Conservation (phyloP, 2,113 vertebrate species). For the Nothoprocta perdicaria region DNA sequence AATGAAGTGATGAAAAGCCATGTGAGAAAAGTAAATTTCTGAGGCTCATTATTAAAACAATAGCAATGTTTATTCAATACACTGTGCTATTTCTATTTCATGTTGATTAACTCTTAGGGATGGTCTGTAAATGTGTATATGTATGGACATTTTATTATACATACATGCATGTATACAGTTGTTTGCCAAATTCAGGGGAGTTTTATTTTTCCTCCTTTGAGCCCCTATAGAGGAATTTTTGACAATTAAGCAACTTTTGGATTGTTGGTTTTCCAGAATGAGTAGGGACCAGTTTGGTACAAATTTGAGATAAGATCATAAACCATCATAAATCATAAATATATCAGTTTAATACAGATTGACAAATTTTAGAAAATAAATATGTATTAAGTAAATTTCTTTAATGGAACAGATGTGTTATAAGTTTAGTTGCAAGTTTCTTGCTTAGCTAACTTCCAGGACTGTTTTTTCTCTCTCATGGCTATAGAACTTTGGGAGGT, state of each 20-base stretch:
- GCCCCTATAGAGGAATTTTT: background rate
- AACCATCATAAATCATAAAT: background rate
- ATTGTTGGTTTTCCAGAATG: background rate
- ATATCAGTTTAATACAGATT: background rate
- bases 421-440: background rate
- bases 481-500: background rate
- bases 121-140: background rate
- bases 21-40: background rate
- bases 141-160: background rate
- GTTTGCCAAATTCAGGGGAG: background rate
- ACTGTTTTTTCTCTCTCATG: background rate
- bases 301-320: background rate
- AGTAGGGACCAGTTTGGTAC: background rate
- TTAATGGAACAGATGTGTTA: background rate
- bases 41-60: background rate
- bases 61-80: background rate
- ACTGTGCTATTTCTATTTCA: background rate
- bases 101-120: background rate
- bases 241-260: background rate
- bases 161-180: fast-evolving
- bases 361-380: background rate
- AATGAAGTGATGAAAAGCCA: background rate
- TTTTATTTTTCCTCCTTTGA: background rate
- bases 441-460: background rate
- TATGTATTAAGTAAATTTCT: background rate